phyloP scores from a whole-genome alignment of 2,888 invertebrate species.

The Eupithecia inturbata region DNA sequence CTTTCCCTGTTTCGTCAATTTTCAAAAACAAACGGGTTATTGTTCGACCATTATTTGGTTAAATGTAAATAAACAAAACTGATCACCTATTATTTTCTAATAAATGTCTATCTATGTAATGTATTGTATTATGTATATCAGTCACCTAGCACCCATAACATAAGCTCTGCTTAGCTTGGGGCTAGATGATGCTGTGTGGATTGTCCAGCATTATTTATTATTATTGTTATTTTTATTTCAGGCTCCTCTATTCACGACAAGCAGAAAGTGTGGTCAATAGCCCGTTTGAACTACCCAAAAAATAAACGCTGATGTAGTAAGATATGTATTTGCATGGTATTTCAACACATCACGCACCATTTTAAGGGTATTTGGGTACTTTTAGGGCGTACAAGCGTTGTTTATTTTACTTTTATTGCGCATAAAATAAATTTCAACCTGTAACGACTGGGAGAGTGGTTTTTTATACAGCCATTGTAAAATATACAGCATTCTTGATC shows the following conservation, averaged over 20 bases:
- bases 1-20: not conserved
- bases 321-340: not conserved
- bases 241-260: not conserved
- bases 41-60: not conserved
- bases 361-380: constrained; percentile 3
- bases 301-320: not conserved
- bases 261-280: not conserved
- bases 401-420: constrained; percentile 19
- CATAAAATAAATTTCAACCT: constrained; percentile 22
- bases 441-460: not conserved
- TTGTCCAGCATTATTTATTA: too few species aligned
- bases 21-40: not conserved
- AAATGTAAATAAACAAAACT: not conserved
- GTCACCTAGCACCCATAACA: too few species aligned
- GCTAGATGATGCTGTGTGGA: too few species aligned
- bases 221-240: too few species aligned
- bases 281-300: not conserved
- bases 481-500: constrained; percentile 12
- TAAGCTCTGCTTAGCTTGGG: too few species aligned
- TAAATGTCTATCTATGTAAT: too few species aligned
- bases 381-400: constrained; percentile 7
- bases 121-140: too few species aligned
- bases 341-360: constrained; percentile 2
- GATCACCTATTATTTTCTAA: not conserved
- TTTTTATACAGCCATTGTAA: constrained; percentile 5